These are phyloP conservation scores for Melipona beecheii DNA, from an alignment of 2,888 invertebrate genomes.

Conservation along the genomic window DNA sequence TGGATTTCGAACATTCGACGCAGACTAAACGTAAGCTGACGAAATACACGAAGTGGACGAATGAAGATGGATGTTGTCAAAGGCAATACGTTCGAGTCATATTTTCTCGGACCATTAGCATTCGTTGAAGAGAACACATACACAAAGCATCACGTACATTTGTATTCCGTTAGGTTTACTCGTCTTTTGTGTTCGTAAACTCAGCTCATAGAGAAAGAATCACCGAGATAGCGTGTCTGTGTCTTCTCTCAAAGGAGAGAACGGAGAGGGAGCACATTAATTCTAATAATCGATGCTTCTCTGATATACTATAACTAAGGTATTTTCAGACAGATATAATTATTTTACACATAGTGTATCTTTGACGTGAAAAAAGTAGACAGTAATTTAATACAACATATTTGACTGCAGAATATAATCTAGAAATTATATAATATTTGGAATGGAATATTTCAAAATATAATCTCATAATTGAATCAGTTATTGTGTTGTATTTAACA, in stretches of 20 bases:
- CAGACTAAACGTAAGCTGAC: neutral
- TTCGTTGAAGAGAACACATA: conserved; percentile 14
- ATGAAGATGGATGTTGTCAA: conserved; percentile 19
- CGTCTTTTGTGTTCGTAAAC: conserved; percentile 3
- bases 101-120: conserved; percentile 38
- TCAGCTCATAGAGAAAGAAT: conserved; percentile 6
- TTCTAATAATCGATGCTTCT: too few relatives aligned
- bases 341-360: too few relatives aligned
- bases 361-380: neutral
- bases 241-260: too few relatives aligned
- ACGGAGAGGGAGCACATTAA: too few relatives aligned
- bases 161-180: conserved; percentile 25
- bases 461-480: neutral
- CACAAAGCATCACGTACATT: conserved; percentile 11
- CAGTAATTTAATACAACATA: neutral
- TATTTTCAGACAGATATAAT: neutral
- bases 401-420: neutral
- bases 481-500: neutral
- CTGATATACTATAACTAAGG: too few relatives aligned
- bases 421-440: too few relatives aligned
- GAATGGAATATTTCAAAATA: neutral
- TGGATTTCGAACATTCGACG: neutral
- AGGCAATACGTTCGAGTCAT: conserved; percentile 27
- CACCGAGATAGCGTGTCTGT: neutral
- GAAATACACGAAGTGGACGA: neutral